Evolutionary conservation across 2,888 invertebrate genomes (phyloP), one percentile per base, ranked within the genome.

Genomic region (Ephialtes manifestator): DNA sequence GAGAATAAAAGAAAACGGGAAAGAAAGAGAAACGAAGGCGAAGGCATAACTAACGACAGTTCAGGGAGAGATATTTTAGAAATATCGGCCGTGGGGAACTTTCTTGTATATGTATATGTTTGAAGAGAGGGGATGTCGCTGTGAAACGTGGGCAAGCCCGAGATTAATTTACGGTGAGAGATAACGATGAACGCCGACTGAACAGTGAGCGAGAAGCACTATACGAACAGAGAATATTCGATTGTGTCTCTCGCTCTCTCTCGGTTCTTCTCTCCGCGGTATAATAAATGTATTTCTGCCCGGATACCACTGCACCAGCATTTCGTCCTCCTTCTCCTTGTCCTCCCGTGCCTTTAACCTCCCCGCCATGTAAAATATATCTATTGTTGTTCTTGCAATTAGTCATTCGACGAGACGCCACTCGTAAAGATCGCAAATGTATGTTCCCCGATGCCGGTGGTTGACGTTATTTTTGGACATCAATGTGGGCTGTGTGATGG

Each of bases 111-210:
- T 83, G 77, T 48, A 48, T 60, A 63, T 48, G 63, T n/a, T 11
- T 39, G 86, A 88, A 81, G 74, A 86, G 87, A 87, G 82, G 84
- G 85, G 87, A 84, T 83, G 86, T 87, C 75, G 88, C 71, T 71
- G 84, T 83, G 84, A 82, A 89, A 80, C 48, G 68, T 60, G 65
- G 78, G 58, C 90, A 87, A 87, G 87, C 83, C 87, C 81, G 90
- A 93, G 93, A 93, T 93, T 93, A 93, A 93, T 93, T 93, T 91
- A 91, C 92, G 92, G 89, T 90, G 89, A 90, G 90, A 93, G 93
- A 93, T 93, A 93, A 93, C 92, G 92, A 93, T 91, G 92, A 92
- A 91, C 92, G 81, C 68, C 60, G 68, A 83, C 70, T 68, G 81
- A 55, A 28, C 75, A 71, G 74, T 48, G 80, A 76, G 80, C 28